These are phyloP conservation scores for Mythimna vitellina DNA, from an alignment of 2,888 invertebrate species.

Conservation along the genomic window DNA sequence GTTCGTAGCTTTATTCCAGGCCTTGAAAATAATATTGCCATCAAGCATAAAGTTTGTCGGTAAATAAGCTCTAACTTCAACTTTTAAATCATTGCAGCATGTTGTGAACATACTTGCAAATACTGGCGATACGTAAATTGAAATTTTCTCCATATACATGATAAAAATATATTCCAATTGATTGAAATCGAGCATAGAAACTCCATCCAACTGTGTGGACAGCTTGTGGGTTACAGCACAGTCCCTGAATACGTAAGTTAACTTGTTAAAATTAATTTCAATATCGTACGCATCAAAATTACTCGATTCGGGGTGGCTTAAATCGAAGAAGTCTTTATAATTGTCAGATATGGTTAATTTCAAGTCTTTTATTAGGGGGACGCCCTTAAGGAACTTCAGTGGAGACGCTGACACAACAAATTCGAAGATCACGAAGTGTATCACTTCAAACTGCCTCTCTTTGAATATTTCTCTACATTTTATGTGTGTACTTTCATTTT, in stretches of 20 bases:
- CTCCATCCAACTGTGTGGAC: constrained; percentile 64
- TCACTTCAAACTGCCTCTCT: constrained; percentile 61
- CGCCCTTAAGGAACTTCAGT: constrained; percentile 66
- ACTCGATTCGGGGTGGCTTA: constrained; percentile 39
- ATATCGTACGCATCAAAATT: constrained; percentile 27
- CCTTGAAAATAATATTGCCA: constrained; percentile 73
- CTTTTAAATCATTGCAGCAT: constrained; percentile 65
- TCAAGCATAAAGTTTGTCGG: constrained; percentile 70
- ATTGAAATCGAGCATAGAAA: constrained; percentile 67
- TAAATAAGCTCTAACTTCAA: constrained; percentile 62
- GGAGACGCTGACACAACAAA: constrained; percentile 67
- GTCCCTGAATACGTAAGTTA: constrained; percentile 67
- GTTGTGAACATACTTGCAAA: constrained; percentile 64
- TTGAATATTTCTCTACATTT: constrained; percentile 64
- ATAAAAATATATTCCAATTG: constrained; percentile 73
- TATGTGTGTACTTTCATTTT: constrained; percentile 55
- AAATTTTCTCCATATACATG: constrained; percentile 72
- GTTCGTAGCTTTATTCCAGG: constrained; percentile 70
- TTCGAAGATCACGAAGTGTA: constrained; percentile 72
- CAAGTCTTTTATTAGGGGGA: constrained; percentile 63
- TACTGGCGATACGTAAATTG: constrained; percentile 70
- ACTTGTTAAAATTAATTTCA: constrained; percentile 56
- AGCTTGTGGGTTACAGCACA: constrained; percentile 69
- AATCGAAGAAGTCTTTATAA: constrained; percentile 65
- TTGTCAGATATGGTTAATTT: constrained; percentile 71